Percentiles rank a stretch among this genome's conserved stretches.
These are phyloP conservation scores for Lissocephala sabroskyi DNA, from an alignment of 2,888 invertebrate genomes.

Conservation along the genomic window DNA sequence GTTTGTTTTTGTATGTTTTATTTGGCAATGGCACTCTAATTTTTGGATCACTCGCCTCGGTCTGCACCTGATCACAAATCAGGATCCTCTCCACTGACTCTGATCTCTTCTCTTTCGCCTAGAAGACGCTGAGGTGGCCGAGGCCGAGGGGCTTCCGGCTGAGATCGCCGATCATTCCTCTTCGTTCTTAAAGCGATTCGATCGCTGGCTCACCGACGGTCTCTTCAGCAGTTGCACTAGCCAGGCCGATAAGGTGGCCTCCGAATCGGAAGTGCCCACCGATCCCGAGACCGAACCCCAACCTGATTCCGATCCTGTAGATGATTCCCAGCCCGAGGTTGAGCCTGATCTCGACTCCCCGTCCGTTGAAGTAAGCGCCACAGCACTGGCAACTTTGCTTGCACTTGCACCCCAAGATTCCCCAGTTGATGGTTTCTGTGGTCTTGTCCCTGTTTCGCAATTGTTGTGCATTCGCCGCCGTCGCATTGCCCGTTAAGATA, in stretches of 20 bases:
- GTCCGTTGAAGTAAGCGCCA: constrained; percentile 1
- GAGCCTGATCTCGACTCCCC: constrained; percentile 6
- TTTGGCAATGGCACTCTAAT: constrained; percentile 52
- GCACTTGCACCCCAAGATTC: no score
- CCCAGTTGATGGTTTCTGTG: no score
- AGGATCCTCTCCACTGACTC: constrained; percentile 3
- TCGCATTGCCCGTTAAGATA: constrained; percentile 4
- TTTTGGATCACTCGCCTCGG: constrained; percentile 21
- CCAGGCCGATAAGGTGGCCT: constrained; percentile 46
- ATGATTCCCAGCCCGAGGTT: constrained; percentile 17
- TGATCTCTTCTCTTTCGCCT: constrained; percentile 4
- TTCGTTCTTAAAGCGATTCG: constrained; percentile 39
- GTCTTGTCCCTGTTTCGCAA: no score
- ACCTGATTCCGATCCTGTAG: constrained; percentile 10
- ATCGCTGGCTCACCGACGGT: constrained; percentile 50
- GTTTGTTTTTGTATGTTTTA: no score
- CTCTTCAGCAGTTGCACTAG: constrained; percentile 55
- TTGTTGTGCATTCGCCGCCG: no score
- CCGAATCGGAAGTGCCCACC: constrained; percentile 20
- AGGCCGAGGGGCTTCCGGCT: background rate
- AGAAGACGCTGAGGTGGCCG: background rate
- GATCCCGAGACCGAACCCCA: constrained; percentile 11
- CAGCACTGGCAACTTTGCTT: no score
- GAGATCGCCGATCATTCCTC: no score
- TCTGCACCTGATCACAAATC: constrained; percentile 2